Conservation (phyloP, 2,888 invertebrate genomes). For the Phasia obesa region DNA sequence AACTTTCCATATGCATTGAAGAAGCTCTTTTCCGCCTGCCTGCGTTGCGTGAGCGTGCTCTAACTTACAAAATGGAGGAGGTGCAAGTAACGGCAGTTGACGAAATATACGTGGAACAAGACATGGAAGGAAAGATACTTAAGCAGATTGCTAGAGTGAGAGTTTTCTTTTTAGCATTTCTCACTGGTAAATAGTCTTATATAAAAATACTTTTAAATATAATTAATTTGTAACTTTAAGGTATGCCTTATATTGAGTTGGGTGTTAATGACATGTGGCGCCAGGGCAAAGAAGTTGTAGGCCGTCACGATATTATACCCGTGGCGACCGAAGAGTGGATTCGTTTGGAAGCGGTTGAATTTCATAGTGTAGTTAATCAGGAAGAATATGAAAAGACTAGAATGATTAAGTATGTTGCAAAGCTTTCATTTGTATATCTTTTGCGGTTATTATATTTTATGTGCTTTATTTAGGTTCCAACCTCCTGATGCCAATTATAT, state of each 20-base stretch:
- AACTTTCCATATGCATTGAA: slow-evolving; percentile 95
- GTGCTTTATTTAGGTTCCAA: slow-evolving; percentile 87
- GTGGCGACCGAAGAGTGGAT: slow-evolving; percentile 99
- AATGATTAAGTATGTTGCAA: slow-evolving; percentile 89
- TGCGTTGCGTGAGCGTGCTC: slow-evolving; percentile 93
- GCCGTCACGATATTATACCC: slow-evolving; percentile 99
- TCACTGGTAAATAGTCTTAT: slow-evolving; percentile 86
- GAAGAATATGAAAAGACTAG: slow-evolving; percentile 93
- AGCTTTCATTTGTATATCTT: background rate
- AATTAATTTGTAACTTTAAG: slow-evolving; percentile 80
- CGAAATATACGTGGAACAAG: slow-evolving; percentile 94
- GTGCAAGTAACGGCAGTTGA: slow-evolving; percentile 97
- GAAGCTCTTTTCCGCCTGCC: slow-evolving; percentile 94
- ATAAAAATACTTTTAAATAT: background rate
- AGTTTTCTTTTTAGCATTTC: slow-evolving; percentile 97
- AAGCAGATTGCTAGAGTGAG: slow-evolving; percentile 97
- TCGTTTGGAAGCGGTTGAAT: slow-evolving; percentile 95
- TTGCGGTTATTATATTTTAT: background rate
- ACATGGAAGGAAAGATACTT: slow-evolving; percentile 90
- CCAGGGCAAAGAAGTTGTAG: slow-evolving; percentile 99
- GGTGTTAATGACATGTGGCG: slow-evolving; percentile 98
- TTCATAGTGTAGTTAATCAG: slow-evolving; percentile 96
- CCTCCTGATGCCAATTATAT: slow-evolving; percentile 99
- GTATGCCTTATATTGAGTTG: slow-evolving; percentile 97
- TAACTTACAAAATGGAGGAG: slow-evolving; percentile 97